These are phyloP conservation scores for Felis chaus DNA, from an alignment of 2,113 vertebrate species.

Conservation along the genomic window DNA sequence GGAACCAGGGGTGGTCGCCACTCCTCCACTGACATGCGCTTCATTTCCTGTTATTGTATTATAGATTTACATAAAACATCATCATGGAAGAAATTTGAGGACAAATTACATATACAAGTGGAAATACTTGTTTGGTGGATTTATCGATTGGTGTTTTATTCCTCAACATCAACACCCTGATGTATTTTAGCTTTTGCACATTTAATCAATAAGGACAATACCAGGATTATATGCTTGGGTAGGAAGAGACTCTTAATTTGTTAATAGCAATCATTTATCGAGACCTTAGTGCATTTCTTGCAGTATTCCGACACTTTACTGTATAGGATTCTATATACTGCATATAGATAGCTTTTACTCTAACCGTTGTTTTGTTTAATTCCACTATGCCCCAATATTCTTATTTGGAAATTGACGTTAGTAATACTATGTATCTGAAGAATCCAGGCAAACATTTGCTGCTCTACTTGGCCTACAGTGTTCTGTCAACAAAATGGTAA, in stretches of 20 bases:
- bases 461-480: background rate
- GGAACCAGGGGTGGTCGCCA: rapidly evolving
- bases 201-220: conserved; percentile 55
- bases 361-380: background rate
- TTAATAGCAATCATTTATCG: conserved; percentile 8
- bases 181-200: conserved; percentile 33
- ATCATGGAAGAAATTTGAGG: background rate
- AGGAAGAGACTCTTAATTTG: conserved; percentile 36
- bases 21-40: rapidly evolving
- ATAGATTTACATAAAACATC: background rate
- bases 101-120: background rate
- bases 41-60: background rate
- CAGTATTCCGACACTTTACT: background rate
- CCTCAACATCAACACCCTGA: background rate
- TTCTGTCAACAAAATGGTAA: background rate
- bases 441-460: background rate
- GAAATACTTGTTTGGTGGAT: conserved; percentile 11
- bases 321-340: background rate
- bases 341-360: background rate
- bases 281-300: background rate
- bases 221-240: conserved; percentile 38
- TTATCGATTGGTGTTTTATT: conserved; percentile 45
- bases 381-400: background rate
- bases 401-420: background rate
- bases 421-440: background rate